Base-by-base conservation (phyloP, 2,113 vertebrate genomes). In the Sarotherodon lohbergeri region DNA sequence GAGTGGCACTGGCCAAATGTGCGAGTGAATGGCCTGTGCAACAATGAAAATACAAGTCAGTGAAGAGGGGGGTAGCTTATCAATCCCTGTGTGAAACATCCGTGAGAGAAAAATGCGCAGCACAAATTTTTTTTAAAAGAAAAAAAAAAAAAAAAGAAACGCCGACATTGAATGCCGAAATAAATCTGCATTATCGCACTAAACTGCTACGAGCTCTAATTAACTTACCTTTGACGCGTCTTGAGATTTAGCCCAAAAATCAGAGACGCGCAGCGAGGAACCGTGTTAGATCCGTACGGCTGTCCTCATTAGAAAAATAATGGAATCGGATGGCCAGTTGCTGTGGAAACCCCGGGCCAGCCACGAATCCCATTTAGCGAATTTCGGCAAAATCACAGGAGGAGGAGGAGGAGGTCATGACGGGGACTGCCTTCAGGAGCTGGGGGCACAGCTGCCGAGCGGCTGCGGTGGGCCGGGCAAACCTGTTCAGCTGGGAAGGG, bases 181-280 rank as follows among this genome's bases (percentile, higher is more conserved):
- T 27, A 39, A 46, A 68, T 24, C 6, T 3, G 3, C 5, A n/a
- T 56, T 14, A 14, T 63, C 5, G 9, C 36, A 84, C 16, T 79
- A 41, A 84, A 89, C 52, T 27, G 13, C 1, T 8, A 78, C 50
- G 11, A 50, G 79, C 34, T 59, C 22, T 3, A 24, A 81, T 86
- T 5, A 43, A 95, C 95, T 94, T 85, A 96, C 96, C 96, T 94
- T 95, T 85, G 71, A 91, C 84, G 91, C 88, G 95, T 94, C 94
- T 94, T 54, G 90, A 94, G 90, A 89, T 91, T 88, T 90, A 91
- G 85, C 91, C 91, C 88, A 54, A 73, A 92, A 91, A 93, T 84
- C 91, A 84, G 90, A 93, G 93, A 95, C 90, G 95, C 89, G 89
- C 91, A 87, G 91, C 55, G 83, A 85, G 85, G 86, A 92, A 66